phyloP scores from a whole-genome alignment of 1,140 invertebrate species.

The Papilio dardanus region DNA sequence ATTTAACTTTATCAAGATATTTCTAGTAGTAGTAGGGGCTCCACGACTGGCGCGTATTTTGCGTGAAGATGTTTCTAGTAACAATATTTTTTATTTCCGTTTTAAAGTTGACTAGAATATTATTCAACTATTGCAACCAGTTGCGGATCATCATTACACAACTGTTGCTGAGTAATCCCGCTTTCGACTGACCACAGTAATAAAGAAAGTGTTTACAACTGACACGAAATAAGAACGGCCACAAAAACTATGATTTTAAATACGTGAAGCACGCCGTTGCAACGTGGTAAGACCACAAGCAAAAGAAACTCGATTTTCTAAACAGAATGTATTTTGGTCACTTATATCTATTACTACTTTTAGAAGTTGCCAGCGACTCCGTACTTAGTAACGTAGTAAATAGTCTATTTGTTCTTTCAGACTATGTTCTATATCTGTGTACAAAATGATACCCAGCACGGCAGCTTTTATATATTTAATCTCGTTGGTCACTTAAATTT shows the following conservation, averaged over 20 bases:
- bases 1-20: too few relatives aligned
- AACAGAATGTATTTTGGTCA: background rate
- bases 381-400: too few relatives aligned
- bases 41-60: too few relatives aligned
- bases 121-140: conserved; percentile 7
- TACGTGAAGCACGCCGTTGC: conserved; percentile 11
- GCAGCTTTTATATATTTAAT: too few relatives aligned
- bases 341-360: too few relatives aligned
- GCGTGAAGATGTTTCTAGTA: too few relatives aligned
- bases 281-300: background rate
- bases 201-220: conserved; percentile 50
- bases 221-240: conserved; percentile 49
- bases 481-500: too few relatives aligned
- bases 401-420: too few relatives aligned
- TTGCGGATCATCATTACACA: conserved; percentile 41
- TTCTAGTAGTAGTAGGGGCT: too few relatives aligned
- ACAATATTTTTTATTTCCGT: background rate
- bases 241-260: conserved; percentile 15
- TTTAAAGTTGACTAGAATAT: background rate
- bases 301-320: conserved; percentile 4
- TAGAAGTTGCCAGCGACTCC: too few relatives aligned
- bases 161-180: conserved; percentile 42
- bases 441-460: too few relatives aligned
- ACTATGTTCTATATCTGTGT: too few relatives aligned
- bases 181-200: conserved; percentile 51